phyloP scores from a whole-genome alignment of 2,888 invertebrate genomes.

The Ichneumoninae sp. region DNA sequence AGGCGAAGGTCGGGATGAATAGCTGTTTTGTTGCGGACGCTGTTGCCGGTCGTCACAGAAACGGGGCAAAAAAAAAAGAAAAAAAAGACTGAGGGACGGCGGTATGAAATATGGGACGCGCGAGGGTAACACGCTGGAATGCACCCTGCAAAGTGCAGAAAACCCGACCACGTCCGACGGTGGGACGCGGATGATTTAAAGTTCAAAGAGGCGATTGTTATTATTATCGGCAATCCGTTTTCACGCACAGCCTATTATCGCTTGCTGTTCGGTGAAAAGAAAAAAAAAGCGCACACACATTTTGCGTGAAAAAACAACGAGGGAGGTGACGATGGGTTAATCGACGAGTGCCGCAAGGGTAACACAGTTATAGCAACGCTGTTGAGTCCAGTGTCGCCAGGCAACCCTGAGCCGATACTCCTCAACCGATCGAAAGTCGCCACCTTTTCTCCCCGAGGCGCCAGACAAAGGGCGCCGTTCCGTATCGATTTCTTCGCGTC shows the following conservation, averaged over 20 bases:
- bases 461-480: constrained; percentile 13
- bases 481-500: constrained; percentile 34
- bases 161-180: constrained; percentile 6
- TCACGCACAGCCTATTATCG: background rate
- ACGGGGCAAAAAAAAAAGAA: constrained; percentile 13
- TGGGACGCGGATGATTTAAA: background rate
- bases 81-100: background rate
- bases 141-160: constrained; percentile 38
- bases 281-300: no score
- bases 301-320: background rate
- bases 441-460: background rate
- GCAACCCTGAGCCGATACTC: constrained; percentile 43
- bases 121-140: constrained; percentile 50
- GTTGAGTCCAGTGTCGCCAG: constrained; percentile 23
- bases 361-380: background rate
- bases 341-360: background rate
- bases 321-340: background rate
- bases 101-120: constrained; percentile 39
- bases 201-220: background rate
- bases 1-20: constrained; percentile 61
- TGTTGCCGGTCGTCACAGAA: background rate
- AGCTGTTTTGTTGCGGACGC: constrained; percentile 24
- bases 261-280: background rate
- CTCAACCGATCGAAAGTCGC: constrained; percentile 40
- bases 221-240: constrained; percentile 1